These are phyloP conservation scores for Megaceryle torquata DNA, from an alignment of 2,113 vertebrate species.

Conservation along the genomic window DNA sequence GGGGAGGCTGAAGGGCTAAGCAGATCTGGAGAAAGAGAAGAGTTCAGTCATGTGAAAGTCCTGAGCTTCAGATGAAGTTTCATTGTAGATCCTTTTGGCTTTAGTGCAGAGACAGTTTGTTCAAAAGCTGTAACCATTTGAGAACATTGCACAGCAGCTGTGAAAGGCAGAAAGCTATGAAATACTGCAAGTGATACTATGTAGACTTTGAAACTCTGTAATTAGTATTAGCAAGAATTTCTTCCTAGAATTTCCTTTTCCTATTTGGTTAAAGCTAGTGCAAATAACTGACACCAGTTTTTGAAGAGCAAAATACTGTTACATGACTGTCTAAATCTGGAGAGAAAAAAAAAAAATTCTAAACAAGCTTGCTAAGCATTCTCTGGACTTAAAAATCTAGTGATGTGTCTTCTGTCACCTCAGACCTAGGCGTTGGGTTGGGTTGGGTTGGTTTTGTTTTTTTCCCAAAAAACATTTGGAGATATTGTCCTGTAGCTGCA, in stretches of 20 bases:
- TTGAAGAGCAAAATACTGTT: neutral
- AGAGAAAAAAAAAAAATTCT: neutral
- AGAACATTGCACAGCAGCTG: slow-evolving; percentile 59
- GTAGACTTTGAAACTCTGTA: slow-evolving; percentile 63
- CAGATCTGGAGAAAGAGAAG: slow-evolving; percentile 58
- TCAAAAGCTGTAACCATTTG: slow-evolving; percentile 71
- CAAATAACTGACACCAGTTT: neutral
- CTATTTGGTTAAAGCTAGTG: slow-evolving; percentile 10
- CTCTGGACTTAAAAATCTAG: neutral
- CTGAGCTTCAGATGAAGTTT: slow-evolving; percentile 72
- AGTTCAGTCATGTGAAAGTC: slow-evolving; percentile 68
- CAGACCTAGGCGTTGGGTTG: neutral
- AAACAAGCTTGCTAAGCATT: neutral
- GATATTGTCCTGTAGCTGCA: neutral
- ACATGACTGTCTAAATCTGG: neutral
- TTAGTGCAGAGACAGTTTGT: slow-evolving; percentile 52
- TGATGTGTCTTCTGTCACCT: neutral
- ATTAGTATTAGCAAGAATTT: slow-evolving; percentile 43
- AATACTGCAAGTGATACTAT: slow-evolving; percentile 53
- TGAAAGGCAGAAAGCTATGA: slow-evolving; percentile 45
- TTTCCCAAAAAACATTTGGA: neutral
- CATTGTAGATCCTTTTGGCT: slow-evolving; percentile 64
- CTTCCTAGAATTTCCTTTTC: slow-evolving; percentile 21
- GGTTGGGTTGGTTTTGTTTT: too few relatives aligned
- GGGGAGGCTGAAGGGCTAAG: slow-evolving; percentile 14